phyloP scores from a whole-genome alignment of 35 echinoderm and acorn worm genomes.

The Amphiura filiformis region DNA sequence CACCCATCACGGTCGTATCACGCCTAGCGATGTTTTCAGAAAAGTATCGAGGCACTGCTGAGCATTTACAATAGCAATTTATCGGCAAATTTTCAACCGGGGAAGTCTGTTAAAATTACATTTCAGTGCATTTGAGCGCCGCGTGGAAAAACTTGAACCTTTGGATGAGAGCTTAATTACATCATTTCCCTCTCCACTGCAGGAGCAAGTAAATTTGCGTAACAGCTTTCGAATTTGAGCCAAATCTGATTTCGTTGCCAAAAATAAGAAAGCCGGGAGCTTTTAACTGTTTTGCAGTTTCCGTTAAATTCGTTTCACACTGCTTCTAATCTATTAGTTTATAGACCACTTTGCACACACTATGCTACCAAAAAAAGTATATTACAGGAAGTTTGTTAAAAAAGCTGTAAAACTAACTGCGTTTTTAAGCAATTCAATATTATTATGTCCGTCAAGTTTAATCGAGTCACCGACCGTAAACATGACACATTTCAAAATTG shows the following conservation, averaged over 20 bases:
- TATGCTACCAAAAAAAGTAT: background rate
- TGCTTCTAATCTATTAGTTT: background rate
- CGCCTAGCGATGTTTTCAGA: conserved; percentile 2
- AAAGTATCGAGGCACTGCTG: background rate
- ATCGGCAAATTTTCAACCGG: background rate
- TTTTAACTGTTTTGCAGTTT: conserved; percentile 4
- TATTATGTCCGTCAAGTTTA: background rate
- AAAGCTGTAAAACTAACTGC: background rate
- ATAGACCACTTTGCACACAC: background rate
- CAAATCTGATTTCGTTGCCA: background rate
- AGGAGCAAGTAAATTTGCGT: conserved; percentile 7
- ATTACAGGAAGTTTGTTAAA: conserved; percentile 7
- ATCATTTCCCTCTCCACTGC: background rate
- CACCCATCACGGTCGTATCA: conserved; percentile 7
- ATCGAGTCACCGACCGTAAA: background rate
- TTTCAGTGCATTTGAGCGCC: conserved; percentile 13
- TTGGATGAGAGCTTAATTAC: conserved; percentile 8
- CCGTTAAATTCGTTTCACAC: background rate
- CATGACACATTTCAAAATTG: background rate
- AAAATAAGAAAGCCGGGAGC: background rate
- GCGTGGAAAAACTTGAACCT: background rate
- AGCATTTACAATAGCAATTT: conserved; percentile 12
- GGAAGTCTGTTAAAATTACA: conserved; percentile 8
- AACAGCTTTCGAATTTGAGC: conserved; percentile 10
- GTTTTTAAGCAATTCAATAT: background rate